Percentiles rank a stretch among this genome's conserved stretches.
Conservation (phyloP, 1,140 invertebrate genomes). For the Drosophila rufa region DNA sequence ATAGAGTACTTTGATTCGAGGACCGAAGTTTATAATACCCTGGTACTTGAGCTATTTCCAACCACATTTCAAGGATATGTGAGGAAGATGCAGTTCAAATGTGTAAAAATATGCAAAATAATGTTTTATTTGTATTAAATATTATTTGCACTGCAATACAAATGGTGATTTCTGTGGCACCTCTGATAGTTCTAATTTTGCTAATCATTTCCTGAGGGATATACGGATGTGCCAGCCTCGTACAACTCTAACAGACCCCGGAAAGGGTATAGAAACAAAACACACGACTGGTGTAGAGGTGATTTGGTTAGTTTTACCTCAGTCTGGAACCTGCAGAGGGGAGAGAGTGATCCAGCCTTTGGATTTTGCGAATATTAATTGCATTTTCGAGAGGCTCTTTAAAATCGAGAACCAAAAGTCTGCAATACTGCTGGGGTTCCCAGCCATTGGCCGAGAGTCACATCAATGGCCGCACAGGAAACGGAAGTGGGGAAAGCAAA, state of each 20-base stretch:
- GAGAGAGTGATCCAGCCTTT: no score
- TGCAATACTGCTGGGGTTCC: background rate
- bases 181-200: no score
- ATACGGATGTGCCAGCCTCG: background rate
- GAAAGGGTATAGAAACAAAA: slow-evolving; percentile 6
- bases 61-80: background rate
- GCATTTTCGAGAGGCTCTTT: slow-evolving; percentile 8
- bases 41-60: no score
- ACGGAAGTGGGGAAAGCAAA: slow-evolving; percentile 73
- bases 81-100: background rate
- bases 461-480: slow-evolving; percentile 52
- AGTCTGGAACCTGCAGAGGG: background rate
- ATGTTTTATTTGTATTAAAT: no score
- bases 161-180: no score
- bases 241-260: no score
- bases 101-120: no score
- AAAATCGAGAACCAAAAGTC: background rate
- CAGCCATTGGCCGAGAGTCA: slow-evolving; percentile 16
- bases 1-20: no score
- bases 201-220: background rate
- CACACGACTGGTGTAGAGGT: background rate
- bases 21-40: background rate
- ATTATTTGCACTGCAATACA: background rate
- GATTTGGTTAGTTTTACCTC: slow-evolving; percentile 7
- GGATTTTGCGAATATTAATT: slow-evolving; percentile 32